These are phyloP conservation scores for Uloborus diversus DNA, from an alignment of 1,140 invertebrate genomes.

Conservation along the genomic window DNA sequence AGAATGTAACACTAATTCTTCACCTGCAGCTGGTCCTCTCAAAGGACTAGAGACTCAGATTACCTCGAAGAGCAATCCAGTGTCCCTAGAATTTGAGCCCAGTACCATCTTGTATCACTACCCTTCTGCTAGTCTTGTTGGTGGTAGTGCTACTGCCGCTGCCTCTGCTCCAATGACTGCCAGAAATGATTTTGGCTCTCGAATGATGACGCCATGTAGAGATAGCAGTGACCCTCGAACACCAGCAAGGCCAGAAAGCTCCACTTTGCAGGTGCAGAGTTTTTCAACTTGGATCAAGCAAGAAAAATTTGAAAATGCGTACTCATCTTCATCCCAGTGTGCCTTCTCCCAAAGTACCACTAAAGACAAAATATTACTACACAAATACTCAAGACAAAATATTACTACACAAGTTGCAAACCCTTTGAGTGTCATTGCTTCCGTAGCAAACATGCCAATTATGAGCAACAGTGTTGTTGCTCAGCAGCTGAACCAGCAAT, in stretches of 20 bases:
- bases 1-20: background rate
- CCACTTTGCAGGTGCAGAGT: constrained; percentile 23
- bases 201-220: constrained; percentile 32
- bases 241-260: constrained; percentile 37
- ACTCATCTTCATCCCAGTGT: constrained; percentile 28
- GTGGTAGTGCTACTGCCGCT: too few species aligned
- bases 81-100: background rate
- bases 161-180: background rate
- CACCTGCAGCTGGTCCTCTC: background rate
- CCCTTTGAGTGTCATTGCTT: too few species aligned
- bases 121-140: background rate
- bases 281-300: constrained; percentile 11
- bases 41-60: background rate
- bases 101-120: constrained; percentile 3
- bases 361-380: too few species aligned
- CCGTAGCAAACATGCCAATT: too few species aligned
- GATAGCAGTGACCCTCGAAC: constrained; percentile 42
- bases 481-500: too few species aligned
- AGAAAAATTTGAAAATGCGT: constrained; percentile 3
- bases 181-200: background rate
- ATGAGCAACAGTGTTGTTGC: too few species aligned
- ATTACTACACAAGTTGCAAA: background rate
- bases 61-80: background rate
- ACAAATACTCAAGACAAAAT: background rate
- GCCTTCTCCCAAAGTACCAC: background rate